A percentile compares a stretch with the other conserved stretches of the same genome.
Evolutionary conservation across 2,113 vertebrate genomes (phyloP).

Genomic region (Ictalurus furcatus): DNA sequence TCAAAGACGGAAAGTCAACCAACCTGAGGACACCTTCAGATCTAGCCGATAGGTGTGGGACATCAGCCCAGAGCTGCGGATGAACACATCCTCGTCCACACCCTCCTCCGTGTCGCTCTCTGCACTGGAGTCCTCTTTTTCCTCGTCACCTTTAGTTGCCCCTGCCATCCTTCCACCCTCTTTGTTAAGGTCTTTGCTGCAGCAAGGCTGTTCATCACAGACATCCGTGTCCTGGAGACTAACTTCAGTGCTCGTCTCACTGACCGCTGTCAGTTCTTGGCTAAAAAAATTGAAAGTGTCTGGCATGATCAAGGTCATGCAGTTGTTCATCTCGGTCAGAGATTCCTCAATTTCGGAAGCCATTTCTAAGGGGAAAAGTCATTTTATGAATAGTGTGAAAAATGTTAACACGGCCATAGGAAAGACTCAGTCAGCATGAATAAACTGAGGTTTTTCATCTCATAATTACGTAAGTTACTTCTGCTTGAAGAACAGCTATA

Average conservation of each 20-base stretch:
- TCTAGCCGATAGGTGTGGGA: conserved; percentile 84
- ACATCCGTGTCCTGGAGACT: neutral
- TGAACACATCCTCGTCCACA: conserved; percentile 66
- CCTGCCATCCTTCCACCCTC: neutral
- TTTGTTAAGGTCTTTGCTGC: conserved; percentile 78
- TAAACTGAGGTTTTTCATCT: neutral
- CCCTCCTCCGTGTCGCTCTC: conserved; percentile 45
- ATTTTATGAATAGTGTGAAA: neutral
- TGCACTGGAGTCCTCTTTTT: conserved; percentile 40
- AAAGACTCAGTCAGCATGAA: neutral
- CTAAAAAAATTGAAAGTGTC: conserved; percentile 62
- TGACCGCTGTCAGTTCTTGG: neutral
- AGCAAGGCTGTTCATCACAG: conserved; percentile 79
- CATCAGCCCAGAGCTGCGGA: conserved; percentile 85
- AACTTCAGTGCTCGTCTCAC: neutral
- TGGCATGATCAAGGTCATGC: conserved; percentile 82
- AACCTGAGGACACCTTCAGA: conserved; percentile 82
- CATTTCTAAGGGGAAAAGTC: conserved; percentile 70
- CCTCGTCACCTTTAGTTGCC: neutral
- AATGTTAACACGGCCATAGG: neutral
- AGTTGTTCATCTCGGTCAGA: conserved; percentile 86
- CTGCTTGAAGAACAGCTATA: neutral
- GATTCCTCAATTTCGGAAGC: conserved; percentile 74
- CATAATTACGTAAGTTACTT: neutral
- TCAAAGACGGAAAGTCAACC: neutral